Evolutionary conservation across 2,797 vertebrate species (phyloP).

Genomic region (Malurus splendens): DNA sequence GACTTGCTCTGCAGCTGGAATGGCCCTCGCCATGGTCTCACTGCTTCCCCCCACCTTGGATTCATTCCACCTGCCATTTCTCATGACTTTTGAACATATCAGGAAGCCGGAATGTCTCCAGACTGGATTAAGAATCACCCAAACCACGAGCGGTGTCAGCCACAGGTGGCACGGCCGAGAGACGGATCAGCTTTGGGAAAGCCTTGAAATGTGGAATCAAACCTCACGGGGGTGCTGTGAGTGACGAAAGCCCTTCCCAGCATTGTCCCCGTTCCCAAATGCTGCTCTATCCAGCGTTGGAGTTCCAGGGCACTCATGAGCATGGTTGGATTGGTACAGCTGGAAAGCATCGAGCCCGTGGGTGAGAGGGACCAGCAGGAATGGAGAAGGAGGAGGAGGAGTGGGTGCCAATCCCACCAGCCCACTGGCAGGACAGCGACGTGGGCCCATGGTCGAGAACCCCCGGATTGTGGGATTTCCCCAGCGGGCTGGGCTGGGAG

Average conservation of each 20-base stretch:
- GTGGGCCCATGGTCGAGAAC: background rate
- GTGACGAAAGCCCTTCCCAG: background rate
- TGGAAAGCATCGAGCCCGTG: fast-evolving
- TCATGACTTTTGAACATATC: background rate
- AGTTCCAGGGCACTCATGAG: fast-evolving
- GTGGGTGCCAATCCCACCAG: background rate
- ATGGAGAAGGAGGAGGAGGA: background rate
- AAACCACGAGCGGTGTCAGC: fast-evolving
- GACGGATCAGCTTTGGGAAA: fast-evolving
- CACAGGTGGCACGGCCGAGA: fast-evolving
- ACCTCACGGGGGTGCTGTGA: fast-evolving
- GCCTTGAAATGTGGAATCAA: fast-evolving
- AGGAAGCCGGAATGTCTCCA: background rate
- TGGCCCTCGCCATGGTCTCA: background rate
- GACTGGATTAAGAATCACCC: background rate
- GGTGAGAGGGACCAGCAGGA: background rate
- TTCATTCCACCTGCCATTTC: background rate
- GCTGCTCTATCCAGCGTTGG: fast-evolving
- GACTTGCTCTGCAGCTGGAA: background rate
- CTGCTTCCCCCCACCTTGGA: background rate
- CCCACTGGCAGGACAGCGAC: background rate
- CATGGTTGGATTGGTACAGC: background rate
- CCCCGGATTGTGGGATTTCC: background rate
- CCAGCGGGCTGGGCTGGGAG: background rate
- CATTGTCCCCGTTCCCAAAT: fast-evolving